phyloP scores from a whole-genome alignment of 2,113 vertebrate species.

The Ophthalmolycus amberensis region DNA sequence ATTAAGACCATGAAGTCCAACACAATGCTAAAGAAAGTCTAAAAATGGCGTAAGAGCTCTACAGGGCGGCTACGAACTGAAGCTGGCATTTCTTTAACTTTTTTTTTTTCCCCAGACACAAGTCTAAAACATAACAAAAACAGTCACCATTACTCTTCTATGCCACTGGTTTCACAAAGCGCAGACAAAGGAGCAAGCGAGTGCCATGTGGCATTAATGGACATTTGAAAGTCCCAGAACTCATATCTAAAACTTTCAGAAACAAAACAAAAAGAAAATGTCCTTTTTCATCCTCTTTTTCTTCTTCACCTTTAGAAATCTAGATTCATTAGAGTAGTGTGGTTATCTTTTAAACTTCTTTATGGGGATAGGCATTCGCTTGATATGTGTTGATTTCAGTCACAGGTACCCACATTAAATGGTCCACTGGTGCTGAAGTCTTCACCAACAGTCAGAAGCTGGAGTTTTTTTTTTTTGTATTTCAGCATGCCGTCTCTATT shows the following conservation, averaged over 20 bases:
- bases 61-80: slow-evolving; percentile 76
- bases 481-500: slow-evolving; percentile 36
- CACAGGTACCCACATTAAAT: slow-evolving; percentile 57
- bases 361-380: slow-evolving; percentile 74
- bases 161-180: slow-evolving; percentile 83
- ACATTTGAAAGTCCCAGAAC: slow-evolving; percentile 71
- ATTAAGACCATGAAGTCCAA: slow-evolving; percentile 71
- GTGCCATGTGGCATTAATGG: slow-evolving; percentile 47
- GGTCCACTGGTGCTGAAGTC: slow-evolving; percentile 58
- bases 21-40: slow-evolving; percentile 70
- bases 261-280: slow-evolving; percentile 67
- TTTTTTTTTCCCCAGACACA: slow-evolving; percentile 65
- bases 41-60: slow-evolving; percentile 75
- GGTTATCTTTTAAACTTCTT: slow-evolving; percentile 53
- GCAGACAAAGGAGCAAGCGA: slow-evolving; percentile 66
- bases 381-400: slow-evolving; percentile 86
- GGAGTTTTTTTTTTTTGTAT: slow-evolving; percentile 12
- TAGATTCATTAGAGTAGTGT: slow-evolving; percentile 71
- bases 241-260: slow-evolving; percentile 70
- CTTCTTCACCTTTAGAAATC: slow-evolving; percentile 76
- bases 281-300: slow-evolving; percentile 61
- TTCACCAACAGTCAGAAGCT: slow-evolving; percentile 31
- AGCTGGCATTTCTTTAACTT: slow-evolving; percentile 71
- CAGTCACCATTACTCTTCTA: slow-evolving; percentile 81
- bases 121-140: slow-evolving; percentile 83